Evolutionary conservation across 2,797 vertebrate species (phyloP).

Genomic region (Chaenodraco wilsoni): DNA sequence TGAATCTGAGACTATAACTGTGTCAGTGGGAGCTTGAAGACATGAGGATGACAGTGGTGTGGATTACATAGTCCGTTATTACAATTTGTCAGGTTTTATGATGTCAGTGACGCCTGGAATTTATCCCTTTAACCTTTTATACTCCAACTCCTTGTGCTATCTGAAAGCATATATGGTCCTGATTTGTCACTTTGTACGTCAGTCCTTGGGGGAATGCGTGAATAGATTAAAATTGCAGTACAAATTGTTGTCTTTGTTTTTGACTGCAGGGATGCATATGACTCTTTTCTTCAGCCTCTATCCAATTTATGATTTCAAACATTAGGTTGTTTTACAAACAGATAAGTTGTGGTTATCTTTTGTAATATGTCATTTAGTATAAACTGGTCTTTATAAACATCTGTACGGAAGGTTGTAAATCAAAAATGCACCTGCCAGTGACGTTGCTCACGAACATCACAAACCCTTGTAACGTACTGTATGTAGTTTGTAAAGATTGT

Average conservation of each 20-base stretch:
- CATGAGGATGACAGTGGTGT: constrained; percentile 75
- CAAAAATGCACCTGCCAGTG: background rate
- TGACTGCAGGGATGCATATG: background rate
- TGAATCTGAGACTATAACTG: constrained; percentile 77
- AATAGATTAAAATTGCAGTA: constrained; percentile 13
- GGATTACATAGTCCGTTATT: constrained; percentile 81
- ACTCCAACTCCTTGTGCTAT: constrained; percentile 71
- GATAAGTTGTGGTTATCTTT: background rate
- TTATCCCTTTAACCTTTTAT: constrained; percentile 80
- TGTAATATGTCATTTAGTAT: constrained; percentile 10
- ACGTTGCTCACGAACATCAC: constrained; percentile 12
- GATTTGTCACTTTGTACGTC: constrained; percentile 75
- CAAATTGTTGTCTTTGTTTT: constrained; percentile 19
- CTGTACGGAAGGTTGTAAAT: constrained; percentile 7
- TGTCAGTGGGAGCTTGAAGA: constrained; percentile 66
- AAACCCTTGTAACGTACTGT: constrained; percentile 36
- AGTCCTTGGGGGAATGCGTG: constrained; percentile 33
- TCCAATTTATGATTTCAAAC: constrained; percentile 11
- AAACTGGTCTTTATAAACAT: background rate
- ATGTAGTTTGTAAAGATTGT: constrained; percentile 39
- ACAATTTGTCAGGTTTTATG: constrained; percentile 85
- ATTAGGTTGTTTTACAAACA: constrained; percentile 5
- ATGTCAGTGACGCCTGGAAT: constrained; percentile 79
- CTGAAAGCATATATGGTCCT: constrained; percentile 59
- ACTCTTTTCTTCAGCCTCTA: constrained; percentile 16